Base-by-base conservation (phyloP, 2,797 vertebrate species). In the Mormyrops boulengeri region DNA sequence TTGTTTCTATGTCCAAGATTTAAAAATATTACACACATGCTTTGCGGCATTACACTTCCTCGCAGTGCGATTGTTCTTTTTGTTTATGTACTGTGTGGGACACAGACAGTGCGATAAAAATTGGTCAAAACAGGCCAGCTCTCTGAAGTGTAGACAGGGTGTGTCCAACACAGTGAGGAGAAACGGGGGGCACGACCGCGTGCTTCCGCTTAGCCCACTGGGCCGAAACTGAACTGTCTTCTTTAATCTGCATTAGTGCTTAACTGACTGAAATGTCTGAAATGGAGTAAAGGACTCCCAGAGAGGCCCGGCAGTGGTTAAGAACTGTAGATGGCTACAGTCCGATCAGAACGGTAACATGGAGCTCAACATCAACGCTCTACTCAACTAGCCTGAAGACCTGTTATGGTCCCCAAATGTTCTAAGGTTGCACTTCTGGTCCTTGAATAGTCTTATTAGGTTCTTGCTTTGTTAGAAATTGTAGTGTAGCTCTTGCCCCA, bases 181-280 rank as follows among this genome's bases (percentile, higher is more conserved):
- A 52, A 85, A 26, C 17, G 12, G 38, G 38, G 52, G 26, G 34
- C 22, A 26, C n/a, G 49, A 38, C 88, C 90, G 34, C 14, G 52
- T 88, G 88, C 52, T 84, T 90, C 77, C 69, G 19, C 53, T 49
- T n/a, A 49, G 91, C 66, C 88, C 87, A 66, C 66, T 87, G 84
- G 88, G 77, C 69, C 73, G 60, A 30, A 69, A 53, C 57, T 82
- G 53, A 17, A 55, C 9, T 47, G n/a, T 82, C 41, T 88, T 90
- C 80, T 84, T 88, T 38, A 55, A 53, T 57, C 26, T 38, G 89
- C 88, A 87, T 88, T 60, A 90, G 88, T 55, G 26, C 82, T 90
- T 73, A 91, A 89, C 60, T 82, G 89, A 89, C 62, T 57, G 60
- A 84, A 88, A 82, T 44, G 73, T 19, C 73, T 44, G 73, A 80